Evolutionary conservation across 2,797 vertebrate species (phyloP).

Genomic region (Rhinophrynus dorsalis): DNA sequence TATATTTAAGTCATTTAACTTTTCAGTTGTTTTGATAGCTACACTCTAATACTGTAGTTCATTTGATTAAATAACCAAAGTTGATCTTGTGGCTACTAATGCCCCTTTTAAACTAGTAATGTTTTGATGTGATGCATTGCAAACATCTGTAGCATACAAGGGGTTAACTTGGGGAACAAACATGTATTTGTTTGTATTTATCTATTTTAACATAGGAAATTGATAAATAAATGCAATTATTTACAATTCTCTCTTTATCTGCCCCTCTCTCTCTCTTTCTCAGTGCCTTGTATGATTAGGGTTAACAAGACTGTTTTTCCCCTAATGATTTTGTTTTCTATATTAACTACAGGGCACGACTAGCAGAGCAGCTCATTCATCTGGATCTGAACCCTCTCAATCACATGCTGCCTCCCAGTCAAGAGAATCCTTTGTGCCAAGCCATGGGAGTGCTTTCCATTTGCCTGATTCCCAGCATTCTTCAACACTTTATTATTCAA

Average conservation of each 20-base stretch:
- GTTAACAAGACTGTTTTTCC: not conserved
- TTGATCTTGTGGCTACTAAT: not conserved
- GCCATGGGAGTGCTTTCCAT: conserved; percentile 90
- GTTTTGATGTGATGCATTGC: too few species aligned
- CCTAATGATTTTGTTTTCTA: conserved; percentile 57
- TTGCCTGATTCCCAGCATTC: conserved; percentile 82
- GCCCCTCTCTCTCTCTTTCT: too few species aligned
- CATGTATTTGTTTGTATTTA: too few species aligned
- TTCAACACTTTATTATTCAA: conserved; percentile 85
- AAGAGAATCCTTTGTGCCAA: conserved; percentile 87
- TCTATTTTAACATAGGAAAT: not conserved
- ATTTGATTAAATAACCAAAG: not conserved
- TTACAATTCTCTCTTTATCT: not conserved
- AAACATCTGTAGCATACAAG: too few species aligned
- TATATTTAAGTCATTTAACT: not conserved
- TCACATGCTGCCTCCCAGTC: conserved; percentile 71
- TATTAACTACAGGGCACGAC: conserved; percentile 78
- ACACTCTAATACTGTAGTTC: not conserved
- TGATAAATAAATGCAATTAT: not conserved
- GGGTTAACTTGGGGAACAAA: too few species aligned
- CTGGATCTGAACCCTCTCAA: conserved; percentile 75
- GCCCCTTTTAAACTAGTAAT: not conserved
- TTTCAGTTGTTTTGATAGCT: not conserved
- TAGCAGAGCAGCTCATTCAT: conserved; percentile 82
- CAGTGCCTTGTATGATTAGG: not conserved